Evolutionary conservation across 2,888 invertebrate genomes (phyloP), one percentile per base, ranked within the genome.

Genomic region (Polyommatus icarus): DNA sequence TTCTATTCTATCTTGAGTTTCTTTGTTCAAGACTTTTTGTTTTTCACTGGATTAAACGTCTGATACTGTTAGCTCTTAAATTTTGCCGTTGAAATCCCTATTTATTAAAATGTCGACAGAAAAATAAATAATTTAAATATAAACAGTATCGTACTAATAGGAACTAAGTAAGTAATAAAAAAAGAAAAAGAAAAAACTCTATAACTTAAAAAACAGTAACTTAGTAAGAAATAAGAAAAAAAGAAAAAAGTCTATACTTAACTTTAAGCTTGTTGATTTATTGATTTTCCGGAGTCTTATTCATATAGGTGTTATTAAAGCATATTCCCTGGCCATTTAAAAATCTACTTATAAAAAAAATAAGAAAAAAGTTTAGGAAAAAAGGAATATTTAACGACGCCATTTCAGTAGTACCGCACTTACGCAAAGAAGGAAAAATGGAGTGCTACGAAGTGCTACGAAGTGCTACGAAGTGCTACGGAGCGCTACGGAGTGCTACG

Each of bases 1-100:
- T 29, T 67, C 67, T 61, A 61, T 61, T 61, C 61, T 67, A 15
- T 67, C 29, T 67, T 32, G 67, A 67, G 15, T 67, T 67, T 29
- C 29, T 67, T 67, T 67, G 67, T 67, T 67, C 12, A 29, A 29
- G 6, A 67, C 67, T 67, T 67, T 61, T 67, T 61, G 24, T 24
- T 61, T 24, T 61, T 67, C 1, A 29, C 29, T 67, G 15, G 67
- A 67, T 29, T 67, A 29, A 29, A 2, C 67, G 29, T 12, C 67
- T 67, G 67, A 67, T 67, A 67, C 67, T 32, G 67, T 61, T 61
- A 61, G 61, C 29, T 29, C 67, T 67, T 67, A 67, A 67, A 67
- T 67, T 67, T 15, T 67, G 15, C 12, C 1, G 6, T 4, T 12
- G 5, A 67, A 67, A 29, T 1, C 12, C 15, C 29, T 67, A 61